These are phyloP conservation scores for Petrosia ficiformis DNA, from an alignment of 37 sponge, comb jelly and placozoan species.

Conservation along the genomic window DNA sequence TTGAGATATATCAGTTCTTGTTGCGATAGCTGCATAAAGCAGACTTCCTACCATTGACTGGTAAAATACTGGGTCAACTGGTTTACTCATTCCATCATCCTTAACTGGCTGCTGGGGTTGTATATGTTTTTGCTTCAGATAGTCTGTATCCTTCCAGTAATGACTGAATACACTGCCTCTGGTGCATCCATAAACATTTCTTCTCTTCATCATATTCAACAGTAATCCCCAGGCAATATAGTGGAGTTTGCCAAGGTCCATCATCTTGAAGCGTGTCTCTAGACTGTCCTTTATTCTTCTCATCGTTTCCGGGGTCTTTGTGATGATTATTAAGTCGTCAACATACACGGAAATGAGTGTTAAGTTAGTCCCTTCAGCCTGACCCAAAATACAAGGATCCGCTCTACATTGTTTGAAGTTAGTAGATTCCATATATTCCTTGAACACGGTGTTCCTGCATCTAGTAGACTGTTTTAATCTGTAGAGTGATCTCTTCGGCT, in stretches of 20 bases:
- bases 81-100: slow-evolving; percentile 59
- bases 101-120: slow-evolving; percentile 42
- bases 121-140: slow-evolving; percentile 27
- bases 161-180: slow-evolving; percentile 35
- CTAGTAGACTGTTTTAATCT: no score
- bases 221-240: slow-evolving; percentile 14
- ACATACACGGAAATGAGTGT: slow-evolving; percentile 26
- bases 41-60: slow-evolving; percentile 62
- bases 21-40: slow-evolving; percentile 12
- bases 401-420: no score
- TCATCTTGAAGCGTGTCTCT: slow-evolving; percentile 28
- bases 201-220: slow-evolving; percentile 21
- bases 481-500: slow-evolving; percentile 38
- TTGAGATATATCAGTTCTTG: slow-evolving; percentile 10
- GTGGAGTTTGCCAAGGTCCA: slow-evolving; percentile 20
- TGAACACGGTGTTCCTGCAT: slow-evolving; percentile 35
- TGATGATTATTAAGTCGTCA: no score
- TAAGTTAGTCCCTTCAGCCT: not conserved
- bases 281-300: slow-evolving; percentile 14
- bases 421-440: no score
- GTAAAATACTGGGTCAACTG: slow-evolving; percentile 25
- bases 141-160: slow-evolving; percentile 37
- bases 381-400: slow-evolving; percentile 20
- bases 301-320: no score
- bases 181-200: slow-evolving; percentile 19